phyloP scores from a whole-genome alignment of 2,888 invertebrate genomes.

The Spatulosminthurus flaviceps region DNA sequence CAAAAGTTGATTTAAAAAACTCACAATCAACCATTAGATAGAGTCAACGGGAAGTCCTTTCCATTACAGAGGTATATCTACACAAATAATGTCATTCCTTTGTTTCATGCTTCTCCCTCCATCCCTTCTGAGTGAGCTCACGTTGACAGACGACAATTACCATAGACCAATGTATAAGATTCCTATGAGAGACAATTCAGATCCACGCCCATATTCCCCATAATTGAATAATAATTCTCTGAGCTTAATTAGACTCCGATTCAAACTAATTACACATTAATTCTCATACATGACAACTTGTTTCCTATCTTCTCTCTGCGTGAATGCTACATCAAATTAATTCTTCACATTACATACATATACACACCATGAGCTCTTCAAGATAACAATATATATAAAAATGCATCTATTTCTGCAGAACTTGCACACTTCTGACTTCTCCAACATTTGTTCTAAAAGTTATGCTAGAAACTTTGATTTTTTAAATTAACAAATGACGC shows the following conservation, averaged over 20 bases:
- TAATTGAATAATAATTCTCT: conserved; percentile 22
- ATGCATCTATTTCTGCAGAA: no score
- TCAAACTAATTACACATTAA: conserved; percentile 28
- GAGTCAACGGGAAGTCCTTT: background rate
- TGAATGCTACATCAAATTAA: background rate
- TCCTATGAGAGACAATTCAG: background rate
- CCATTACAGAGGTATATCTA: background rate
- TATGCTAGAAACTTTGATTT: background rate
- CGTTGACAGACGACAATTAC: background rate
- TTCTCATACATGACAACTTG: conserved; percentile 13
- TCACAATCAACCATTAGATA: background rate
- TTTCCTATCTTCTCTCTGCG: conserved; percentile 9
- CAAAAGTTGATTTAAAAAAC: background rate
- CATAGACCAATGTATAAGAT: background rate
- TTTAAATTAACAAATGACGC: background rate
- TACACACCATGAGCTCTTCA: no score
- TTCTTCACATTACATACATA: background rate
- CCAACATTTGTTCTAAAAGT: background rate
- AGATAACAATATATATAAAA: no score
- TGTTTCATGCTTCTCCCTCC: no score
- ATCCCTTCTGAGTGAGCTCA: no score
- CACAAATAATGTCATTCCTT: background rate
- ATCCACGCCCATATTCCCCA: background rate
- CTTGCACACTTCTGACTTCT: no score
- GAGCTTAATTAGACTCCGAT: conserved; percentile 19